These are phyloP conservation scores for Archivesica marissinica DNA, from an alignment of 1,140 invertebrate genomes.

Conservation along the genomic window DNA sequence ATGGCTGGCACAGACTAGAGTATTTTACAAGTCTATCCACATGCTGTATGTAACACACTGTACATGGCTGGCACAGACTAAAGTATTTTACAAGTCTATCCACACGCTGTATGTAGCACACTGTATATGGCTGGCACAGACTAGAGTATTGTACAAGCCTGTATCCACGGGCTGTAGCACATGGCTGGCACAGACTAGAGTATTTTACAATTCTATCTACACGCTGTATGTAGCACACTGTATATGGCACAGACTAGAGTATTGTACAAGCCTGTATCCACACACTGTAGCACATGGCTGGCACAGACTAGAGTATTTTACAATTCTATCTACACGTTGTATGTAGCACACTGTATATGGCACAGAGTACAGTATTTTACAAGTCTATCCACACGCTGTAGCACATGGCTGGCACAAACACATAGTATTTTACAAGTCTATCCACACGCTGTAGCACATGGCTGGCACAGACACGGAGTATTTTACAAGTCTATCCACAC, in stretches of 20 bases:
- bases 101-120: too few relatives aligned
- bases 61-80: too few relatives aligned
- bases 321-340: background rate
- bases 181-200: too few relatives aligned
- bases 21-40: too few relatives aligned
- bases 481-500: background rate
- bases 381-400: background rate
- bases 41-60: too few relatives aligned
- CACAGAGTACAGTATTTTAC: background rate
- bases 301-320: background rate
- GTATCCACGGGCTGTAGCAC: too few relatives aligned
- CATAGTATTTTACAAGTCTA: background rate
- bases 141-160: too few relatives aligned
- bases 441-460: background rate
- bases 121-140: too few relatives aligned
- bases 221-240: too few relatives aligned
- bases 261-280: background rate
- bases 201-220: too few relatives aligned
- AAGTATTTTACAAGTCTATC: too few relatives aligned
- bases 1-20: too few relatives aligned
- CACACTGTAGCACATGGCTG: background rate
- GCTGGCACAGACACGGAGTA: background rate
- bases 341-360: background rate
- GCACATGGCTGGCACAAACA: background rate
- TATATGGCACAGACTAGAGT: conserved; percentile 16